phyloP scores from a whole-genome alignment of 1,140 invertebrate species.

The Matsumurasca onukii region DNA sequence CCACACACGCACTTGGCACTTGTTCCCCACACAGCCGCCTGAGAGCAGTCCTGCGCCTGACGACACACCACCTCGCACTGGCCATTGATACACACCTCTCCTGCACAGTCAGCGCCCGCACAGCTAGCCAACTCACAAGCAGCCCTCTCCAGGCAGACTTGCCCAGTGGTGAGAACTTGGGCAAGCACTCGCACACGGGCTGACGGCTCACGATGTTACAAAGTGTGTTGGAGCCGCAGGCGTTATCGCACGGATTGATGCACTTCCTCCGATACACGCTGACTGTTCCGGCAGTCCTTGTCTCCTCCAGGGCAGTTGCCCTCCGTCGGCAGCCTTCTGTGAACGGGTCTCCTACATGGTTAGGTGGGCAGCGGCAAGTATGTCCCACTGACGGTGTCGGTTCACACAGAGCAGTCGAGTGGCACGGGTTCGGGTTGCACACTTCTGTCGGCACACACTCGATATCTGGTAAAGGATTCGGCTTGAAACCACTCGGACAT shows the following conservation, averaged over 20 bases:
- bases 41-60: constrained; percentile 73
- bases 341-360: constrained; percentile 74
- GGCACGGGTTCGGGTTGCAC: constrained; percentile 79
- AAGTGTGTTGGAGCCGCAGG: constrained; percentile 73
- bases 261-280: constrained; percentile 70
- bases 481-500: constrained; percentile 77
- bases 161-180: constrained; percentile 63
- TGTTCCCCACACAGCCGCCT: too few species aligned
- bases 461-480: constrained; percentile 78
- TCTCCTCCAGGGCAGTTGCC: constrained; percentile 70
- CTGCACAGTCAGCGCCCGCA: constrained; percentile 74
- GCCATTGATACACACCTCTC: constrained; percentile 74
- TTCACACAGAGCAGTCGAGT: constrained; percentile 75
- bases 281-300: constrained; percentile 70
- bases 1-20: constrained; percentile 75
- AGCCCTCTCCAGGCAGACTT: constrained; percentile 66
- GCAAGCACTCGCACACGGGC: constrained; percentile 71
- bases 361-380: constrained; percentile 72
- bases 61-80: constrained; percentile 83
- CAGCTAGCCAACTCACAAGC: constrained; percentile 68
- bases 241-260: constrained; percentile 73
- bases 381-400: constrained; percentile 58
- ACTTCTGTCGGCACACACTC: constrained; percentile 67
- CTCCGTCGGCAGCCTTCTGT: constrained; percentile 71
- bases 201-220: constrained; percentile 74